Percentiles rank a stretch among this genome's conserved stretches.
These are phyloP conservation scores for Iphiclides podalirius DNA, from an alignment of 2,888 invertebrate species.

Conservation along the genomic window DNA sequence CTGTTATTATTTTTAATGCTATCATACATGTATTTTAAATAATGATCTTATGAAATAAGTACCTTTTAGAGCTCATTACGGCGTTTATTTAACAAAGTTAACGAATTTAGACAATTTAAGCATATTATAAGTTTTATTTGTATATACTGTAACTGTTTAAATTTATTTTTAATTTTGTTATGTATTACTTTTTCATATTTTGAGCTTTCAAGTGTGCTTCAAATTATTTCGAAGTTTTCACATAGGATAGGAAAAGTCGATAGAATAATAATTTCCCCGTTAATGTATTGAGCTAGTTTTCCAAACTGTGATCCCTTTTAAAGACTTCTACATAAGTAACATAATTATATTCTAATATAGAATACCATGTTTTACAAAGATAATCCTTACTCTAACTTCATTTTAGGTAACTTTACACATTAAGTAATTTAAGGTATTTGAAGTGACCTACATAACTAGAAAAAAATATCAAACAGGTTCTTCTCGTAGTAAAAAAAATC, in stretches of 20 bases:
- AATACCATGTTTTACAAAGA: conserved; percentile 33
- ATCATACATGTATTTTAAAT: too few relatives aligned
- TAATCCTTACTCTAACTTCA: conserved; percentile 14
- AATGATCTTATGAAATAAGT: not conserved
- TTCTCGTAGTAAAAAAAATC: too few relatives aligned
- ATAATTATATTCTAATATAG: conserved; percentile 44
- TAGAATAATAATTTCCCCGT: conserved; percentile 46
- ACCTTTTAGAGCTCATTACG: not conserved
- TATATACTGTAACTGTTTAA: not conserved
- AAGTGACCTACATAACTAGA: not conserved
- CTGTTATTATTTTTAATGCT: not conserved
- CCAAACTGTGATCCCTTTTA: conserved; percentile 79
- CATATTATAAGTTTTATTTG: conserved; percentile 2
- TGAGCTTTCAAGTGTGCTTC: not conserved
- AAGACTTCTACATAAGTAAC: conserved; percentile 77
- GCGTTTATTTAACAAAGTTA: not conserved
- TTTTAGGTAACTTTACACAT: conserved; percentile 14
- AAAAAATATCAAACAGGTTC: not conserved
- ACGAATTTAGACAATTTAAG: not conserved
- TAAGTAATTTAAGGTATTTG: conserved; percentile 8
- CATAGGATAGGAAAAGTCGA: too few relatives aligned
- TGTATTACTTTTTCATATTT: not conserved
- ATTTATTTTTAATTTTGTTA: too few relatives aligned
- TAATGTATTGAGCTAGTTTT: conserved; percentile 70
- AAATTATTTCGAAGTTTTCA: not conserved